Percentiles rank a stretch among this genome's conserved stretches.
Conservation (phyloP, 2,113 vertebrate species). For the Trichechus manatus region DNA sequence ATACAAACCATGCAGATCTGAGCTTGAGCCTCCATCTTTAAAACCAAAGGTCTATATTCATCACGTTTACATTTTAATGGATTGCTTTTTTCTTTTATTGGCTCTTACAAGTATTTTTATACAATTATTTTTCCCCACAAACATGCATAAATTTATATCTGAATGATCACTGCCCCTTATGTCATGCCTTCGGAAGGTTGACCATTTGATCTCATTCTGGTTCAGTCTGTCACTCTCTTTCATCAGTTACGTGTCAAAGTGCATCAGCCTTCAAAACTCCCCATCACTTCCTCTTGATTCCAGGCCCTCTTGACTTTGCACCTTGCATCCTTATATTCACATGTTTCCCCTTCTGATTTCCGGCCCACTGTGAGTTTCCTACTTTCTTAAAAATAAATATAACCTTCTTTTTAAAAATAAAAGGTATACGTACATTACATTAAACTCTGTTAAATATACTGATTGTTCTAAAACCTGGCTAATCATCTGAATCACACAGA, state of each 20-base stretch:
- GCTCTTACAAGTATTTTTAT: neutral
- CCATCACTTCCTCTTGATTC: neutral
- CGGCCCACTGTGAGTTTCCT: neutral
- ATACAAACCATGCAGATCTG: neutral
- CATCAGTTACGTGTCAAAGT: neutral
- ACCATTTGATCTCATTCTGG: neutral
- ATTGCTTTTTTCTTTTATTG: neutral
- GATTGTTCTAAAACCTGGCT: constrained; percentile 10
- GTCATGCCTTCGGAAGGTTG: neutral
- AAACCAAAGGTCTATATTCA: neutral
- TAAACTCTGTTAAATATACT: neutral
- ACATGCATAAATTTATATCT: neutral
- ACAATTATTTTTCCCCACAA: neutral
- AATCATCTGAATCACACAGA: neutral
- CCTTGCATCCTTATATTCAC: neutral
- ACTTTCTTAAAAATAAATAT: neutral
- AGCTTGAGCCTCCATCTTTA: neutral
- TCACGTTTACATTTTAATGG: neutral
- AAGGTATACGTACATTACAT: neutral
- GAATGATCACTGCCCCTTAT: neutral
- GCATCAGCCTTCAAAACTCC: neutral
- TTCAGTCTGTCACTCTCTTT: neutral
- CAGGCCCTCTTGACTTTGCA: neutral
- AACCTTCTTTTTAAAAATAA: neutral
- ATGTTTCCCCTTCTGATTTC: neutral